These are phyloP conservation scores for Philotrypesis tridentata DNA, from an alignment of 1,140 invertebrate species.

Conservation along the genomic window DNA sequence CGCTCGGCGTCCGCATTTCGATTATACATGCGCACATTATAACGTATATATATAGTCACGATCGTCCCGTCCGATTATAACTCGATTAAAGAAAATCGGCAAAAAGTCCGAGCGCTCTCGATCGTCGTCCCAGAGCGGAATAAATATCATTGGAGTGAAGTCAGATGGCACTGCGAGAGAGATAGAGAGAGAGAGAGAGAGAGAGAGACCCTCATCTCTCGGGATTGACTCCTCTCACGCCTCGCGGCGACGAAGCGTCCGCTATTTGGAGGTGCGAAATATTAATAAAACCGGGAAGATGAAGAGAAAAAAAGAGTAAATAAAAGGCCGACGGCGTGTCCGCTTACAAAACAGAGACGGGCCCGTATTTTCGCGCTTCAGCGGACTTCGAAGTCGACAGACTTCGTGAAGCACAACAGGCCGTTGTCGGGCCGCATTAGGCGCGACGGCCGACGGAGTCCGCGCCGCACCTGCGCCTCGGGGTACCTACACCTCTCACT, in stretches of 20 bases:
- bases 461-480: conserved; percentile 24
- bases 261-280: conserved; percentile 39
- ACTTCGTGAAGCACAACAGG: background rate
- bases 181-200: no score
- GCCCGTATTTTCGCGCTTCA: background rate
- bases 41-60: no score
- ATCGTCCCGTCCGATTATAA: no score
- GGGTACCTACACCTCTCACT: background rate
- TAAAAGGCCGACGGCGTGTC: conserved; percentile 6
- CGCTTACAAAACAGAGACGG: conserved; percentile 25
- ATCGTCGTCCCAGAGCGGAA: no score
- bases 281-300: conserved; percentile 5
- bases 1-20: background rate
- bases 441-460: conserved; percentile 46
- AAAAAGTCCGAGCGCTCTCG: no score
- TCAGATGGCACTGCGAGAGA: no score
- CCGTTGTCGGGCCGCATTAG: conserved; percentile 45
- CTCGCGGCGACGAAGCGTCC: background rate
- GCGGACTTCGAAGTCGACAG: background rate
- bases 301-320: background rate
- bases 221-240: background rate
- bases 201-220: background rate
- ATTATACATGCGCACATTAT: no score
- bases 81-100: no score
- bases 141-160: no score